Conservation (phyloP, 2,113 vertebrate genomes). For the Elaphurus davidianus region DNA sequence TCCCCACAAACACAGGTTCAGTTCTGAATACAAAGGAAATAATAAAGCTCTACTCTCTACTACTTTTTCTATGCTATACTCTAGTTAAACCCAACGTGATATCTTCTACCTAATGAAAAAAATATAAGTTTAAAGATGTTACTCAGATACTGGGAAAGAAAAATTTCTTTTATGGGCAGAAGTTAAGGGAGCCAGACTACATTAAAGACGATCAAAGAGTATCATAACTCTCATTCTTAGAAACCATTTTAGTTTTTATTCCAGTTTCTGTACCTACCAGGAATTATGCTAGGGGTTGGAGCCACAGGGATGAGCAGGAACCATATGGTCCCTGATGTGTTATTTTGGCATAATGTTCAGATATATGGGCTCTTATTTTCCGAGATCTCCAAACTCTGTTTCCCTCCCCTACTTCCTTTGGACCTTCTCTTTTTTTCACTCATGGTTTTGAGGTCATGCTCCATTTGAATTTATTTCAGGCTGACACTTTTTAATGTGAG, state of each 20-base stretch:
- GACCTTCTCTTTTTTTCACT: neutral
- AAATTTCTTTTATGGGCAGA: neutral
- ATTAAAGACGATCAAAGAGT: neutral
- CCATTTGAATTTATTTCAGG: constrained; percentile 25
- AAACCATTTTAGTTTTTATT: neutral
- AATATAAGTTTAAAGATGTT: neutral
- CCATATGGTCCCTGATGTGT: neutral
- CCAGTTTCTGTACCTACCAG: neutral
- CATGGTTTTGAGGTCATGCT: neutral
- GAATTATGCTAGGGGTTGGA: neutral
- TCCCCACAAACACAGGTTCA: neutral
- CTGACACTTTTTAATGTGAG: neutral
- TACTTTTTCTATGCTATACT: neutral
- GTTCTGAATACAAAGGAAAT: neutral
- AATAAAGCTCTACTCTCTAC: neutral
- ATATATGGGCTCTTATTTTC: neutral
- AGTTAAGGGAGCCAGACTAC: neutral
- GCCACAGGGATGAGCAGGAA: neutral
- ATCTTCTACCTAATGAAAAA: constrained; percentile 4
- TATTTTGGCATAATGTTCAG: neutral
- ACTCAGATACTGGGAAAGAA: neutral
- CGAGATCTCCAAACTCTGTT: neutral
- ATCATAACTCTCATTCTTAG: neutral
- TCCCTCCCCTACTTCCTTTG: neutral
- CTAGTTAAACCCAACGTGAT: neutral